Base-by-base conservation (phyloP, 2,888 invertebrate genomes). In the Automeris io region DNA sequence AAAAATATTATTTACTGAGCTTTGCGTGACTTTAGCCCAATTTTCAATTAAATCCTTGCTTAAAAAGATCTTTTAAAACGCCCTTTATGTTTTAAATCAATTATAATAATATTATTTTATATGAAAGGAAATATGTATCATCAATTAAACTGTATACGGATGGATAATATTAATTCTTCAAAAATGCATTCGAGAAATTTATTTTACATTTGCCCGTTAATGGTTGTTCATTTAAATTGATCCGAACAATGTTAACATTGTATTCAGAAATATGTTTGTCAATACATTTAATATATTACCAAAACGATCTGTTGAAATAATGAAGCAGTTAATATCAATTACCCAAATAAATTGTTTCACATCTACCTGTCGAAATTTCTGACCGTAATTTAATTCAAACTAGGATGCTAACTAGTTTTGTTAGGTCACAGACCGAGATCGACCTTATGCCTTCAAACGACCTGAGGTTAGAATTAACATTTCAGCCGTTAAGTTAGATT, bases 391-490 rank as follows among this genome's bases (percentile, higher is more conserved):
- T 29, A 9, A 29, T 29, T 29, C 29, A 3, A 29, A 29, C 29
- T 29, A 29, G 16, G 4, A 29, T 8, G 16, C 16, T 4, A 29
- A 29, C 29, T 29, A 29, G 29, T 29, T 29, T 16, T 16, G 16
- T 29, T 13, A 29, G 29, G n/a, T 16, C 29, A 3, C 16, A 29
- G 5, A 29, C 16, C 16, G 29, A 29, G 11, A 13, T 29, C n/a
- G 8, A 16, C n/a, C 16, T 29, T 29, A 16, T n/a, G 29, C 29
- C 16, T 29, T 29, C 16, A 29, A 29, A 29, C 16, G 29, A 16
- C 8, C 29, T 8, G n/a, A 7, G 29, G 29, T n/a, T 29, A 29
- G 29, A 29, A 29, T 29, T 29, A 16, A 16, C 29, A 29, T 29
- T n/a, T n/a, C 29, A 29, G 16, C 16, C 29, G n/a, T 29, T 16